phyloP scores from a whole-genome alignment of 2,113 vertebrate genomes.

The Microtus pennsylvanicus region DNA sequence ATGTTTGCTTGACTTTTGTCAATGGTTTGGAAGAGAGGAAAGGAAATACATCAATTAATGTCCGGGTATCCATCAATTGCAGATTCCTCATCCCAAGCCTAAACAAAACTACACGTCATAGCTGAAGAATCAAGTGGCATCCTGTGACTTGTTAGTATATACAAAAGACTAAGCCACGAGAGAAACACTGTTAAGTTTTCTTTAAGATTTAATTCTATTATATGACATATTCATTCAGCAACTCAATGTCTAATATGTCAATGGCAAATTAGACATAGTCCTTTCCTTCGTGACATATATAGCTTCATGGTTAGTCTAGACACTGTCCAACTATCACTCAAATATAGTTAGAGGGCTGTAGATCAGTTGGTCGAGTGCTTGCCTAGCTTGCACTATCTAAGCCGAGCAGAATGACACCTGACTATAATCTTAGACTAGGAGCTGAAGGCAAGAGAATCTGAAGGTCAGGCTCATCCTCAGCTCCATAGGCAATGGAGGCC shows the following conservation, averaged over 20 bases:
- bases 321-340: slow-evolving; percentile 35
- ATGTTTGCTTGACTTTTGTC: slow-evolving; percentile 43
- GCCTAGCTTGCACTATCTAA: background rate
- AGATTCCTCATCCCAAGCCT: slow-evolving; percentile 4
- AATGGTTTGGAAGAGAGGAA: background rate
- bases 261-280: background rate
- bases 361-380: background rate
- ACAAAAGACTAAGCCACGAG: background rate
- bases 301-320: slow-evolving; percentile 23
- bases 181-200: background rate
- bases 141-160: background rate
- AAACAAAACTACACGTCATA: background rate
- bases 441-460: background rate
- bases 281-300: slow-evolving; percentile 14
- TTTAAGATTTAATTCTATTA: slow-evolving; percentile 14
- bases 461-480: background rate
- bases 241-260: slow-evolving; percentile 21
- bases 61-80: slow-evolving; percentile 21
- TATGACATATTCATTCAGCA: slow-evolving; percentile 41
- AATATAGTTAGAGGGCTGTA: slow-evolving; percentile 31
- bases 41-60: background rate
- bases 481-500: background rate
- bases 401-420: background rate
- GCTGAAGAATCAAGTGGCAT: background rate
- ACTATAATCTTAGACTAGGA: background rate